Base-by-base conservation (phyloP, 30 jellyfish, hydroid and myxozoan species). In the Haliclystus octoradiatus region DNA sequence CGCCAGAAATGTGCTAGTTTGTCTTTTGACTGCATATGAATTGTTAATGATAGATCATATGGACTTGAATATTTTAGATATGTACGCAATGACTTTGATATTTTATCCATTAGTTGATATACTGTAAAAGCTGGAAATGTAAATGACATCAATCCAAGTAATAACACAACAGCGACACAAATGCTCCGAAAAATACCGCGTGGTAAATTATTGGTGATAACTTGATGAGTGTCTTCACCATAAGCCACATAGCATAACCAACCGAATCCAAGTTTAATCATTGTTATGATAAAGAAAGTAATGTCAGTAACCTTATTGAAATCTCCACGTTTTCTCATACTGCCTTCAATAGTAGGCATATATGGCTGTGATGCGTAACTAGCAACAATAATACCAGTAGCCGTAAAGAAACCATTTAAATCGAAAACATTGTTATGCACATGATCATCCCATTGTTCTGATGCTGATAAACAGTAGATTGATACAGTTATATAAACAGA, bases 51-150 rank as follows among this genome's bases (percentile, higher is more conserved):
- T 5, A 9, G 57, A 5, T 40, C 14, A 19, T 40, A 40, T 40
- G 9, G 57, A 9, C 14, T 9, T 40, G 57, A 40, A 9, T 5
- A 40, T 40, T 19, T 40, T 40, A 19, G 19, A 5, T 9, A 5
- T 40, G 19, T 40, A 9, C 19, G 57, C 9, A 40, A 9, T 19
- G 19, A 5, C 19, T 9, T 19, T 40, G 57, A 5, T 40, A 40
- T 91, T 52, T 91, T 91, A 71, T 91, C 99, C 26, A 91, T 70
- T 52, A 91, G 65, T 60, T 78, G 92, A 53, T 79, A 91, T 7
- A 91, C 99, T 0, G 99, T 91, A 80, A 79, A 91, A 1, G 99
- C 99, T 1, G 99, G 99, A 62, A 91, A 91, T 23, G 99, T 91
- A 75, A 91, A 91, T 68, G 99, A 91, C 69, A 92, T 84, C 34